phyloP scores from a whole-genome alignment of 2,797 vertebrate genomes.

The Lepidocolaptes lacrymiger region DNA sequence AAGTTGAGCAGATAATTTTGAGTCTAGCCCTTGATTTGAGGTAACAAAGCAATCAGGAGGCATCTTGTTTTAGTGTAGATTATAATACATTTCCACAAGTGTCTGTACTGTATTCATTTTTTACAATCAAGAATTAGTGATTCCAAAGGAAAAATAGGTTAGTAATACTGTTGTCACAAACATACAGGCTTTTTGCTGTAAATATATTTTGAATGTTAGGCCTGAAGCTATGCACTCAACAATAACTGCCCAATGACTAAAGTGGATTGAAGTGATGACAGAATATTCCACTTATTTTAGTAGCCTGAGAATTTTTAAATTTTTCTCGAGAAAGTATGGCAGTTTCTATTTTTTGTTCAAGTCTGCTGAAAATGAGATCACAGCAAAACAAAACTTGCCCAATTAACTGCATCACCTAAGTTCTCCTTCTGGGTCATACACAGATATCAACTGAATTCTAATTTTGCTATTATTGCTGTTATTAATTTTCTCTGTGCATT shows the following conservation, averaged over 20 bases:
- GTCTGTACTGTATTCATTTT: too few species aligned
- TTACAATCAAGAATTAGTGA: background rate
- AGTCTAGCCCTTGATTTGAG: background rate
- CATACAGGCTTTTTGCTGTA: background rate
- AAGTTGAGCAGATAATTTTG: background rate
- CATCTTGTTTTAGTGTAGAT: background rate
- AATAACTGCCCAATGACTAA: background rate
- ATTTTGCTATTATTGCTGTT: background rate
- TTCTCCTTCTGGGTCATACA: background rate
- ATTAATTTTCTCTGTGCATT: background rate
- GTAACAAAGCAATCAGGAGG: background rate
- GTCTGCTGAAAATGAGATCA: background rate
- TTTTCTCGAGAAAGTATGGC: background rate
- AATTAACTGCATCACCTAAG: background rate
- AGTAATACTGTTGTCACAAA: background rate
- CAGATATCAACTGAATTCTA: background rate
- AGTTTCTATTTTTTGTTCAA: background rate
- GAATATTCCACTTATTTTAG: background rate
- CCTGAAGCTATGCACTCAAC: background rate
- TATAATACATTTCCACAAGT: background rate
- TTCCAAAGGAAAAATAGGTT: background rate
- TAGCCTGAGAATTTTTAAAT: background rate
- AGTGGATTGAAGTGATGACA: background rate
- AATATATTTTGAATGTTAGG: background rate
- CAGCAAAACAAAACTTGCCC: background rate